These are phyloP conservation scores for Cremastinae sp. DNA, from an alignment of 2,888 invertebrate species.

Conservation along the genomic window DNA sequence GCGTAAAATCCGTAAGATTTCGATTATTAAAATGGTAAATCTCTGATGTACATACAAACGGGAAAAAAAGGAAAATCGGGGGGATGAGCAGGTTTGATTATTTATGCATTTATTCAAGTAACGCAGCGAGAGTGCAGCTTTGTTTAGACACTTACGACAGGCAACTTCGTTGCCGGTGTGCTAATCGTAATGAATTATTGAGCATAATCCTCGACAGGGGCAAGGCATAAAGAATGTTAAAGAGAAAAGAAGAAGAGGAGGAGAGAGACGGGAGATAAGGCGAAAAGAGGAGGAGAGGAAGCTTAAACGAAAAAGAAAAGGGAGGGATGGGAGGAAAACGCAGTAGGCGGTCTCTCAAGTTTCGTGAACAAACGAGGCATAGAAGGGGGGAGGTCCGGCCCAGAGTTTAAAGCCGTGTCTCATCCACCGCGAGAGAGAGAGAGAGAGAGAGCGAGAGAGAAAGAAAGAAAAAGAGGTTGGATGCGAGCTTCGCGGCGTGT, in stretches of 20 bases:
- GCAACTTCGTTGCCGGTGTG: slow-evolving; percentile 13
- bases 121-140: slow-evolving; percentile 15
- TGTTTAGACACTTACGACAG: slow-evolving; percentile 28
- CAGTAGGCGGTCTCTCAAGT: slow-evolving; percentile 35
- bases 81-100: slow-evolving; percentile 2
- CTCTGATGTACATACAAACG: background rate
- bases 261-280: background rate
- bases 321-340: background rate
- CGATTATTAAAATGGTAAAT: background rate
- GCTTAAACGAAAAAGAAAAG: no score
- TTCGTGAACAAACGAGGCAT: slow-evolving; percentile 52
- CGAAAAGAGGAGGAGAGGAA: slow-evolving; percentile 17
- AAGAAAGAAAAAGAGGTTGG: slow-evolving; percentile 7
- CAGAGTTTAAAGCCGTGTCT: slow-evolving; percentile 62
- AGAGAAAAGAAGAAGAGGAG: slow-evolving; percentile 13
- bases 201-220: slow-evolving; percentile 51
- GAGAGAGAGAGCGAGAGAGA: no score
- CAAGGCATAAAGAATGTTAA: slow-evolving; percentile 26
- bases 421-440: slow-evolving; percentile 62
- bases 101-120: slow-evolving; percentile 30
- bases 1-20: slow-evolving; percentile 1
- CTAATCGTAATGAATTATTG: slow-evolving; percentile 57
- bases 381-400: slow-evolving; percentile 36
- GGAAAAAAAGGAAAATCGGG: background rate
- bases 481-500: slow-evolving; percentile 41